A percentile compares a stretch with the other conserved stretches of the same genome.
These are phyloP conservation scores for Sterna hirundo DNA, from an alignment of 2,113 vertebrate species.

Conservation along the genomic window DNA sequence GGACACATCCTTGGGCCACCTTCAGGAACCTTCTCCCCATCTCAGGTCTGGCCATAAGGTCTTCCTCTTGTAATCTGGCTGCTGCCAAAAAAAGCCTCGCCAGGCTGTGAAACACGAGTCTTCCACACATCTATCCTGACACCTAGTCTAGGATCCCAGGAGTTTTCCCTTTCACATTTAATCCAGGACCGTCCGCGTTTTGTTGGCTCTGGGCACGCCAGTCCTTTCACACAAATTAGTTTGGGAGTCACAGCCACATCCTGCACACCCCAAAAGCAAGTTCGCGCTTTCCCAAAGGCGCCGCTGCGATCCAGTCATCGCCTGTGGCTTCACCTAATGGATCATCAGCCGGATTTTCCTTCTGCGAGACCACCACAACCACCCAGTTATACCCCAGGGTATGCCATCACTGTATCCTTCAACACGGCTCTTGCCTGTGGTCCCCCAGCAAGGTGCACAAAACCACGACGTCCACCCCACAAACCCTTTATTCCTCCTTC, in stretches of 20 bases:
- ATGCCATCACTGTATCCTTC: background rate
- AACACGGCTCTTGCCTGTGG: accelerated
- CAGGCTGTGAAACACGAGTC: background rate
- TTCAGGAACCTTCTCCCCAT: background rate
- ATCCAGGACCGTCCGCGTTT: background rate
- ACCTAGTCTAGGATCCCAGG: background rate
- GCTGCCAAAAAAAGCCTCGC: background rate
- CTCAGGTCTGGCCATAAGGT: background rate
- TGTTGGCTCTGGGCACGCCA: accelerated
- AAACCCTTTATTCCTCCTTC: background rate
- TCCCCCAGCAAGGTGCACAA: background rate
- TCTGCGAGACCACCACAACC: background rate
- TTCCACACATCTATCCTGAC: background rate
- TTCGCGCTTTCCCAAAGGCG: background rate
- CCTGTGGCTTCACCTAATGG: background rate
- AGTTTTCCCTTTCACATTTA: background rate
- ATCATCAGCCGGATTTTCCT: background rate
- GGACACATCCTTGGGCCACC: background rate
- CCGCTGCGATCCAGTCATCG: background rate
- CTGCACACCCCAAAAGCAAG: background rate
- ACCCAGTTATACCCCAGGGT: background rate
- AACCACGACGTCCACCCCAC: background rate
- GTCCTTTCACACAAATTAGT: background rate
- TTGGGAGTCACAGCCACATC: background rate
- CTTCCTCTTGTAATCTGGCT: background rate